Evolutionary conservation across 2,888 invertebrate genomes (phyloP), one percentile per base, ranked within the genome.

Genomic region (Sclerodermus sp.): DNA sequence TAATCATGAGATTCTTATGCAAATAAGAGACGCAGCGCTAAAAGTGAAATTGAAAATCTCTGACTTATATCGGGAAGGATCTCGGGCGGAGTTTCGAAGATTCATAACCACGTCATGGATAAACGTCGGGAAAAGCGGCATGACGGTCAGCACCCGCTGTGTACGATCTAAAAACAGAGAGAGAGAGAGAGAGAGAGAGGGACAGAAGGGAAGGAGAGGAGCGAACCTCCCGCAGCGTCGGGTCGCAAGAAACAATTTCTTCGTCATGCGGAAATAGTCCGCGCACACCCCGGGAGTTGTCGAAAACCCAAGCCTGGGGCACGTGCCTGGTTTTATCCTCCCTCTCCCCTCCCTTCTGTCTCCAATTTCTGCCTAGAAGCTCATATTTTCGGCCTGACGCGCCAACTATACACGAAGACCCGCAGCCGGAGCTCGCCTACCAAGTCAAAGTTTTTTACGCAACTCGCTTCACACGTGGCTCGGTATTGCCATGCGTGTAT

Each of bases 221-320:
- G 54, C 4, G 8, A 3, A 5, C 61, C 71, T 70, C 74, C 74
- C 71, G 73, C 71, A 58, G 74, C 55, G 72, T 57, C 60, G 56
- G 47, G 60, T 23, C 53, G 55, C 53, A 54, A 55, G 44, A 70
- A 67, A 68, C 68, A 66, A 71, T 73, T 71, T 72, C 62, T 68
- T 60, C 66, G 65, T 64, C 67, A 70, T 61, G 72, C 69, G 75
- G 73, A 74, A 74, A 75, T 72, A 68, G 73, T 70, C 64, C 67
- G 62, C 55, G 60, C 66, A 51, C 68, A 59, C 66, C 3, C 8
- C 68, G 56, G 67, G 71, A 73, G 70, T 66, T 64, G 62, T 56
- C 58, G 53, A 58, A 57, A 45, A 61, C 54, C 57, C 66, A 40
- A 36, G 23, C 23, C 23, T 18, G 55, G 59, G 73, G 65, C 71